Evolutionary conservation across 2,113 vertebrate species (phyloP).

Genomic region (Marmota flaviventris): DNA sequence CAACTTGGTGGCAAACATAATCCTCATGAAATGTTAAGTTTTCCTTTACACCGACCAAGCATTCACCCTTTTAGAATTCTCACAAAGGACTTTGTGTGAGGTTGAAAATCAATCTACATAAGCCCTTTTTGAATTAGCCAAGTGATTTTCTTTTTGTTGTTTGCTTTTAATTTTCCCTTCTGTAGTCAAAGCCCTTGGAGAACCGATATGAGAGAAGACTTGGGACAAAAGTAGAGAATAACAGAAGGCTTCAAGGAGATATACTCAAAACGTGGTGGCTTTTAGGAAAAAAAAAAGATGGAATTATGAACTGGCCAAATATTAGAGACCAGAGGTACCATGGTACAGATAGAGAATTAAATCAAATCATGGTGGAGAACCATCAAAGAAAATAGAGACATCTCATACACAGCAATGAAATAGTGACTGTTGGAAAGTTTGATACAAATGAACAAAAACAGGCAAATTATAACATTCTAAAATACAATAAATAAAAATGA

Average conservation of each 20-base stretch:
- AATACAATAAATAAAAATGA: conserved; percentile 11
- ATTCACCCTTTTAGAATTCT: conserved; percentile 24
- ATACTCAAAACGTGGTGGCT: background rate
- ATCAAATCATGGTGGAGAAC: background rate
- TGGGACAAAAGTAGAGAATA: background rate
- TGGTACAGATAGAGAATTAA: background rate
- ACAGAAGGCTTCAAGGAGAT: background rate
- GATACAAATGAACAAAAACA: background rate
- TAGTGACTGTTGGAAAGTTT: background rate
- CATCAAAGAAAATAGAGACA: background rate
- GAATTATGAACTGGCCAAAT: conserved; percentile 45
- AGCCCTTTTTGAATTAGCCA: conserved; percentile 60
- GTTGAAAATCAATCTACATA: conserved; percentile 55
- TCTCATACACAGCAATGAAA: background rate
- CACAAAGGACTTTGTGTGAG: background rate
- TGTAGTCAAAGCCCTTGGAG: background rate
- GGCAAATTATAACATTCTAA: background rate
- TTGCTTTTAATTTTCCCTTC: conserved; percentile 52
- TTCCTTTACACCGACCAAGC: conserved; percentile 51
- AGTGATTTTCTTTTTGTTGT: background rate
- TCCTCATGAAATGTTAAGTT: background rate
- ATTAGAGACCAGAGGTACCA: background rate
- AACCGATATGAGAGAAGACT: background rate
- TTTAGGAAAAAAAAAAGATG: background rate
- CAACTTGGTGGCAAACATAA: conserved; percentile 1